Evolutionary conservation across 2,888 invertebrate genomes (phyloP), one percentile per base, ranked within the genome.

Genomic region (Agriopis aurantiaria): DNA sequence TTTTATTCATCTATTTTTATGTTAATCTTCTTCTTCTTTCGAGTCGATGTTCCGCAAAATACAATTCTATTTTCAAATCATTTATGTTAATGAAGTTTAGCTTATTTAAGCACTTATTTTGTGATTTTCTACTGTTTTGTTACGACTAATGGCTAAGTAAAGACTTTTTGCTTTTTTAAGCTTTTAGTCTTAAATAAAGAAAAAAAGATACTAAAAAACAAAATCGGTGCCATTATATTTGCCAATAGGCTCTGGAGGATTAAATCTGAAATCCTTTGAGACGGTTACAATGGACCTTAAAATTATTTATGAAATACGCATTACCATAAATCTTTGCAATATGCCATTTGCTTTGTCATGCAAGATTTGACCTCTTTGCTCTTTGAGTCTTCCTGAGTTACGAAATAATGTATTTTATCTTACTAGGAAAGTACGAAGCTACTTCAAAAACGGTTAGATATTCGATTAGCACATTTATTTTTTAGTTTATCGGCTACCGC

Each of bases 301-400:
- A 52, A 66, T 65, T 59, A 66, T 66, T 59, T 59, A 56, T 67
- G 43, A 56, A 60, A 43, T 61, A 60, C 17, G 48, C 55, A 60
- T 55, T 60, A 60, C 41, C 11, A 7, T 1, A 49, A 52, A 14
- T 59, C 52, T 55, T 55, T 23, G 56, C 57, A 51, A 41, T 41
- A 17, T 40, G n/a, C 56, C 41, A n/a, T 52, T 63, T 52, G 33
- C 53, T 68, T 63, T 63, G 63, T 72, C 78, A 76, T 76, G 68
- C 76, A 77, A 76, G 72, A 67, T 72, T 74, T 75, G 70, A 66
- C 73, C 71, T 78, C 76, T 79, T 75, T 71, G 65, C 68, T 69
- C 64, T 71, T 79, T 77, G 77, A 43, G 9, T 49, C 40, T 8
- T 41, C 1, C 40, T 14, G 14, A 40, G 23, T 41, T 41, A 14